Conservation (phyloP, 2,888 invertebrate species). For the Zele albiditarsus region DNA sequence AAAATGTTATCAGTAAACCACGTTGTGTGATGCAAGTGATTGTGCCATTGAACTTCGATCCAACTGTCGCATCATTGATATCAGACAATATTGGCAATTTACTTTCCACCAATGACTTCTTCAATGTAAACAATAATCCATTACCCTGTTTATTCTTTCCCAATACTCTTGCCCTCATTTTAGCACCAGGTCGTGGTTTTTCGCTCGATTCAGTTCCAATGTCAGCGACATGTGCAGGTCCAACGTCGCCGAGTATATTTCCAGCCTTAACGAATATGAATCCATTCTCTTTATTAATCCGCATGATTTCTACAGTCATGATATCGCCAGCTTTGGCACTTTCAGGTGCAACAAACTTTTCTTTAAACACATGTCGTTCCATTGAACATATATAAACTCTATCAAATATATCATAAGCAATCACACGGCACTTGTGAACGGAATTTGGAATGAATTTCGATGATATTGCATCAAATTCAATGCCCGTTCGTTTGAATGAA, state of each 20-base stretch:
- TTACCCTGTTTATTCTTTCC: slow-evolving; percentile 72
- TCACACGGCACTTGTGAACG: slow-evolving; percentile 75
- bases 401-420: slow-evolving; percentile 80
- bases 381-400: slow-evolving; percentile 81
- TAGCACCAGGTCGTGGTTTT: slow-evolving; percentile 75
- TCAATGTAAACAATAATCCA: slow-evolving; percentile 78
- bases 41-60: slow-evolving; percentile 76
- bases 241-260: slow-evolving; percentile 57
- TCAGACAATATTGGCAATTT: slow-evolving; percentile 74
- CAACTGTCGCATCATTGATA: slow-evolving; percentile 74
- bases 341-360: slow-evolving; percentile 38
- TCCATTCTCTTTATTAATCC: slow-evolving; percentile 54
- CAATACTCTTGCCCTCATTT: slow-evolving; percentile 78
- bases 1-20: slow-evolving; percentile 77
- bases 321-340: slow-evolving; percentile 59
- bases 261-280: slow-evolving; percentile 60
- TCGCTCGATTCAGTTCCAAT: slow-evolving; percentile 67
- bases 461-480: slow-evolving; percentile 67
- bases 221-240: slow-evolving; percentile 60
- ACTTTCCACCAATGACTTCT: slow-evolving; percentile 78
- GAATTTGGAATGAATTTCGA: slow-evolving; percentile 74
- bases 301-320: slow-evolving; percentile 57
- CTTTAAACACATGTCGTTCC: slow-evolving; percentile 75
- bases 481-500: slow-evolving; percentile 60
- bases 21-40: slow-evolving; percentile 73